Conservation (phyloP, 2,888 invertebrate species). For the Stenolophus ochropezus region DNA sequence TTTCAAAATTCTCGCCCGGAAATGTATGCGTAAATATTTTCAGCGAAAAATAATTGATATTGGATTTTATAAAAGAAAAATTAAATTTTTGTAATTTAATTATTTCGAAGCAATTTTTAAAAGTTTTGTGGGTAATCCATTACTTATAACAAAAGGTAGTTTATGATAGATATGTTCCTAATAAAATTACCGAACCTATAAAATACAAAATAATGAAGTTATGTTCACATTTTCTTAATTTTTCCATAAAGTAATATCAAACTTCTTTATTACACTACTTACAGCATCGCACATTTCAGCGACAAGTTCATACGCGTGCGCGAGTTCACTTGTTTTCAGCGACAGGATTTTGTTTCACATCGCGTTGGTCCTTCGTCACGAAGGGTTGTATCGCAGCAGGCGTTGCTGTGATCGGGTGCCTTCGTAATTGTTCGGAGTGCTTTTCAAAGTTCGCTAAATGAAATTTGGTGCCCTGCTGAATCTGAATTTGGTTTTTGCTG, state of each 20-base stretch:
- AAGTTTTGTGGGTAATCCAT: neutral
- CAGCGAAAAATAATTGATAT: too few species aligned
- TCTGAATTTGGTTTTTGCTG: neutral
- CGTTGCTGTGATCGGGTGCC: neutral
- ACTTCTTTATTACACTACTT: slow-evolving; percentile 1
- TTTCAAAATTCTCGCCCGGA: too few species aligned
- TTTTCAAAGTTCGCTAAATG: slow-evolving; percentile 38
- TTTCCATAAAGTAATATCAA: slow-evolving; percentile 1
- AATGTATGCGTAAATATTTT: too few species aligned
- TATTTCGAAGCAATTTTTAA: too few species aligned
- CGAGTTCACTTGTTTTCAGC: neutral
- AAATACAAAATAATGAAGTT: neutral
- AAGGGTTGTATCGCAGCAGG: neutral
- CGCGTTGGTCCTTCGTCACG: neutral
- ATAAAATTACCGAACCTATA: neutral
- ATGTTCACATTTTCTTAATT: neutral
- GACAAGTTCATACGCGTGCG: neutral
- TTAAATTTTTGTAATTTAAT: too few species aligned
- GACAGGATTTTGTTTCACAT: neutral
- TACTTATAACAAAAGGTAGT: neutral
- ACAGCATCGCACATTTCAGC: slow-evolving; percentile 3
- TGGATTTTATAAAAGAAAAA: too few species aligned
- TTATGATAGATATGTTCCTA: neutral
- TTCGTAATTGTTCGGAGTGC: slow-evolving; percentile 45
- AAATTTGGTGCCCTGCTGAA: slow-evolving; percentile 25